Conservation (phyloP, 30 jellyfish, hydroid and myxozoan genomes). For the Sanderia malayensis region DNA sequence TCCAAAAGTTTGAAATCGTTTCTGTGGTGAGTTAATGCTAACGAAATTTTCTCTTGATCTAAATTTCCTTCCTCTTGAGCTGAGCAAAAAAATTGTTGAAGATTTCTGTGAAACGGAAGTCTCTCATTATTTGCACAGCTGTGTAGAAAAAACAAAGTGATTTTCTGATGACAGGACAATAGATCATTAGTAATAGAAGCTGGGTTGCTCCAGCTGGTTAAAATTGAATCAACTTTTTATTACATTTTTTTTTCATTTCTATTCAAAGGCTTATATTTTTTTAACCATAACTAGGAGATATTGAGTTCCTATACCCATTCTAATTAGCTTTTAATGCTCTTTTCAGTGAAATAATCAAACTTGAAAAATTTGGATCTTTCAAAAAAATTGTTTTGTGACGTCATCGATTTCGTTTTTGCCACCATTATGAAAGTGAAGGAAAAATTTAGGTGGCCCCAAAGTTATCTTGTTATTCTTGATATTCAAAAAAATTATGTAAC, state of each 20-base stretch:
- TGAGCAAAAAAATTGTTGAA: no score
- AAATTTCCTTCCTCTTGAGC: no score
- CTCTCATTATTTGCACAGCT: no score
- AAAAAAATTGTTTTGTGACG: background rate
- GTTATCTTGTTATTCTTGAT: no score
- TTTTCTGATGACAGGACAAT: no score
- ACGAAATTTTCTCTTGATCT: no score
- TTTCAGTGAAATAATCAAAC: background rate
- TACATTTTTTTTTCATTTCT: background rate
- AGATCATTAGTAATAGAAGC: background rate
- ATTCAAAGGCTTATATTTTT: background rate
- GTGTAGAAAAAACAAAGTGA: no score
- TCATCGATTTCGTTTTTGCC: background rate
- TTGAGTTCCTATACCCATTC: background rate
- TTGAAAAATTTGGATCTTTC: background rate
- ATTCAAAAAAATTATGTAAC: no score
- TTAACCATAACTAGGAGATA: background rate
- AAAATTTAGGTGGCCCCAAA: conserved; percentile 1
- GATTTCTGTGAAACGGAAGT: no score
- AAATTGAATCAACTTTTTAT: background rate
- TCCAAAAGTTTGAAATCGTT: no score
- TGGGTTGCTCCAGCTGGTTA: background rate
- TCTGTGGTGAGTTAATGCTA: no score
- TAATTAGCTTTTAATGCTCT: background rate
- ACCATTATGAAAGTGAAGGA: background rate